Percentiles rank a stretch among this genome's conserved stretches.
Conservation (phyloP, 2,113 vertebrate species). For the Actenoides hombroni region DNA sequence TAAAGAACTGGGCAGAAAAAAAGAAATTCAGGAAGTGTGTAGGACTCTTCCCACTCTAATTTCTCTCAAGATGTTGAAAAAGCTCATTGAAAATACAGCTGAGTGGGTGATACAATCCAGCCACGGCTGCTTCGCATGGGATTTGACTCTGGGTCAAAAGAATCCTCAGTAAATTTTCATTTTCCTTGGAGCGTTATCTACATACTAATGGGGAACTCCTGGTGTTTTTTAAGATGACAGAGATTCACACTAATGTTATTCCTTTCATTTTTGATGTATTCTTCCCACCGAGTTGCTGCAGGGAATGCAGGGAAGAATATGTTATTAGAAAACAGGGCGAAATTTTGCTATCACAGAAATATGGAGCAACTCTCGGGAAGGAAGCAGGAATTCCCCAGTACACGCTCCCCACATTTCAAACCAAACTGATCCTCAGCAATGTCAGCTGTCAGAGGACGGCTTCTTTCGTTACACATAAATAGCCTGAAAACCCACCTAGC, state of each 20-base stretch:
- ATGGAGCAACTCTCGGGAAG: not conserved
- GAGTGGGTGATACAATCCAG: not conserved
- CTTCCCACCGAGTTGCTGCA: not conserved
- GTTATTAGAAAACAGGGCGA: not conserved
- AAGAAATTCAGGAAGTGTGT: fast-evolving
- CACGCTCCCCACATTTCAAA: not conserved
- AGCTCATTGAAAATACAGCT: not conserved
- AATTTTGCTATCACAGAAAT: not conserved
- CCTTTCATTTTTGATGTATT: not conserved
- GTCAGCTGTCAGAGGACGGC: fast-evolving
- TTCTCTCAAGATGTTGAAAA: not conserved
- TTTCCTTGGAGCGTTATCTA: not conserved
- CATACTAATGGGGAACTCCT: not conserved
- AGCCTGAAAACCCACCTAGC: not conserved
- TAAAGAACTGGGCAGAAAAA: not conserved
- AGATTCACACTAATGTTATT: not conserved
- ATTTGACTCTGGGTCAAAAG: not conserved
- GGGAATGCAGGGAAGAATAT: not conserved
- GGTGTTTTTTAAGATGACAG: not conserved
- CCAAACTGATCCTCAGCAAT: not conserved
- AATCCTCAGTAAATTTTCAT: not conserved
- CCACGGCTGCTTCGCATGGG: not conserved
- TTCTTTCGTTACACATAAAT: not conserved
- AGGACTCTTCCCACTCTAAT: not conserved
- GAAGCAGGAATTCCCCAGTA: not conserved